Base-by-base conservation (phyloP, 2,113 vertebrate species). In the Calypte anna region DNA sequence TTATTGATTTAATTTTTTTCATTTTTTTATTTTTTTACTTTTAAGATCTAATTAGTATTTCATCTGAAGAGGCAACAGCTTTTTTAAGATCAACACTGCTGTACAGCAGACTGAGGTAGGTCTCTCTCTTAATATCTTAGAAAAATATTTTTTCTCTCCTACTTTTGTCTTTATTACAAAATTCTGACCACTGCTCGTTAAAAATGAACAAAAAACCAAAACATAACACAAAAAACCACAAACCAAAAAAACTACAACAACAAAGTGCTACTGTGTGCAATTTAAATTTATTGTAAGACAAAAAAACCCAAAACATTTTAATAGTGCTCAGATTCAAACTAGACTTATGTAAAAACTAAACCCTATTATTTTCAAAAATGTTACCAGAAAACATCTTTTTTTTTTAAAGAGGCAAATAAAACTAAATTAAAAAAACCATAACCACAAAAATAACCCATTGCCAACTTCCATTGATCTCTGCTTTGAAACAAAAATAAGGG, bases 361-460 rank as follows among this genome's bases (percentile, higher is more conserved):
- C 24, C 50, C 50, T 50, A 50, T 9, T 6, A 50, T 50, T 50
- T 50, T 50, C 50, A 50, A 50, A 50, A 50, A 50, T 23, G 50
- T 50, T 50, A 50, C 22, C 50, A 23, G 28, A 30, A 53, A 82
- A 36, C 19, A 1, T 36, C 36, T 82, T 36, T 51, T 50, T 51
- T 53, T 54, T 8, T 33, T 33, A 33, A 33, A 58, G 36, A 30
- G 4, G 40, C 64, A 50, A 36, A 57, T 7, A 54, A 59, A 54
- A 9, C 25, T 8, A 33, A 4, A 9, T 15, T 8, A 33, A 4
- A 55, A 24, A 72, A 22, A 36, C 25, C 25, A 5, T 0, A 7
- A 14, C 8, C 11, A 14, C 4, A 17, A 28, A 73, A 51, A 21
- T 31, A 44, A 36, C 4, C 6, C 7, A 14, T 27, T 44, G 15